Percentiles rank a stretch among this genome's conserved stretches.
Conservation (phyloP, 2,113 vertebrate species). For the Tragelaphus imberbis region DNA sequence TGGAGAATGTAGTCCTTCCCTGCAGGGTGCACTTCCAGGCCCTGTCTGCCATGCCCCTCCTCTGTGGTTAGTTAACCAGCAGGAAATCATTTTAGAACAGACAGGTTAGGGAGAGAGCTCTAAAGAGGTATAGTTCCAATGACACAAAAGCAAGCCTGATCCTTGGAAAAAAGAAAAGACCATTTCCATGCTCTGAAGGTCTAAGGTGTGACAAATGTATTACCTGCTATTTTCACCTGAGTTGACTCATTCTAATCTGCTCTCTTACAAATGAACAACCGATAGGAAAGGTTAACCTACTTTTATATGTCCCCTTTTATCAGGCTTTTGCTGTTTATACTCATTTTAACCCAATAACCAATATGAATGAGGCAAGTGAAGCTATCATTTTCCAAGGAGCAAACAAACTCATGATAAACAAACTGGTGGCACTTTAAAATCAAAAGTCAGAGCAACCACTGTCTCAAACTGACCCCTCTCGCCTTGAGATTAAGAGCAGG, state of each 20-base stretch:
- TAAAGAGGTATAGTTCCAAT: neutral
- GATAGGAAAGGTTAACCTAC: neutral
- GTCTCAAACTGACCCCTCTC: neutral
- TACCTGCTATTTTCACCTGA: neutral
- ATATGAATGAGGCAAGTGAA: neutral
- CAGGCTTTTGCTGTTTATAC: neutral
- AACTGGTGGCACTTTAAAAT: neutral
- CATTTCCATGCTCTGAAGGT: neutral
- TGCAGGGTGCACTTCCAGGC: neutral
- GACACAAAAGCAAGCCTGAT: neutral
- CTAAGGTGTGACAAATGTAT: neutral
- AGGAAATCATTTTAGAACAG: neutral
- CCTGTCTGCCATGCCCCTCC: neutral
- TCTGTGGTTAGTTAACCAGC: constrained; percentile 4
- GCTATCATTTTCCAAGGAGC: neutral
- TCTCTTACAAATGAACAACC: neutral
- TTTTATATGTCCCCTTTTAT: neutral
- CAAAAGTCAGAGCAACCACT: neutral
- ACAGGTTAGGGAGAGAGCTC: neutral
- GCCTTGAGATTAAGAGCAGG: neutral
- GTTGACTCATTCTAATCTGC: neutral
- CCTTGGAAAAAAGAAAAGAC: neutral
- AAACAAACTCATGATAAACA: neutral
- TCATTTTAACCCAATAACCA: neutral
- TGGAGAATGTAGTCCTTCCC: neutral